A percentile compares a stretch with the other conserved stretches of the same genome.
These are phyloP conservation scores for Ostrea edulis DNA, from an alignment of 1,140 invertebrate species.

Conservation along the genomic window DNA sequence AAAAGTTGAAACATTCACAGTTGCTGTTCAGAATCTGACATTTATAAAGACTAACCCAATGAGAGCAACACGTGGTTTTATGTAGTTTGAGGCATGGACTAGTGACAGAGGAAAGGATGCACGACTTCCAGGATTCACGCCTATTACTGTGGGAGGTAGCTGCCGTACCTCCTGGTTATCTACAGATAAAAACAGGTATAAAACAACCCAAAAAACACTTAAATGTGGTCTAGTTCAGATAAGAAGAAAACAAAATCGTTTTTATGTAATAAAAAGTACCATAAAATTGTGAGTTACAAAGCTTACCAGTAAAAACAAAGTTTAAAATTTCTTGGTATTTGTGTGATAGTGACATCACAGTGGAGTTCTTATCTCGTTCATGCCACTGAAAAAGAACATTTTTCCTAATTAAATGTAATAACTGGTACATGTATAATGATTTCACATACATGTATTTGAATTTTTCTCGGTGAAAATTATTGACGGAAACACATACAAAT, in stretches of 20 bases:
- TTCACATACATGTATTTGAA: background rate
- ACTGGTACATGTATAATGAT: background rate
- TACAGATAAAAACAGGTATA: background rate
- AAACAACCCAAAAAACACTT: background rate
- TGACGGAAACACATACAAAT: constrained; percentile 82
- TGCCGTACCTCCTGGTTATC: constrained; percentile 80
- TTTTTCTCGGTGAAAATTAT: background rate
- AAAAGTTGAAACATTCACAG: too few species aligned
- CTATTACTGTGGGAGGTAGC: constrained; percentile 88
- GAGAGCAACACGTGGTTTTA: constrained; percentile 86
- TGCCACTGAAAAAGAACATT: constrained; percentile 83
- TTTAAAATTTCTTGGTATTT: constrained; percentile 68
- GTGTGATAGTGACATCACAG: constrained; percentile 47
- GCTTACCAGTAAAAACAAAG: constrained; percentile 65
- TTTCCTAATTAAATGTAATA: background rate
- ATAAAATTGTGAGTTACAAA: background rate
- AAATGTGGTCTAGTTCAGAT: background rate
- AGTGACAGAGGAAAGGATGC: constrained; percentile 96
- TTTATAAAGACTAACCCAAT: constrained; percentile 85
- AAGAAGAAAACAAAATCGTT: background rate
- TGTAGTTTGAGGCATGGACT: constrained; percentile 92
- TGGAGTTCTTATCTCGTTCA: constrained; percentile 81
- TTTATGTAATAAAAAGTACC: background rate
- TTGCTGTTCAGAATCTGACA: too few species aligned
- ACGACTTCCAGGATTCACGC: constrained; percentile 83